Percentiles rank a stretch among this genome's conserved stretches.
These are phyloP conservation scores for Hormiphora californensis DNA, from an alignment of 37 sponge, comb jelly and placozoan genomes.

Conservation along the genomic window DNA sequence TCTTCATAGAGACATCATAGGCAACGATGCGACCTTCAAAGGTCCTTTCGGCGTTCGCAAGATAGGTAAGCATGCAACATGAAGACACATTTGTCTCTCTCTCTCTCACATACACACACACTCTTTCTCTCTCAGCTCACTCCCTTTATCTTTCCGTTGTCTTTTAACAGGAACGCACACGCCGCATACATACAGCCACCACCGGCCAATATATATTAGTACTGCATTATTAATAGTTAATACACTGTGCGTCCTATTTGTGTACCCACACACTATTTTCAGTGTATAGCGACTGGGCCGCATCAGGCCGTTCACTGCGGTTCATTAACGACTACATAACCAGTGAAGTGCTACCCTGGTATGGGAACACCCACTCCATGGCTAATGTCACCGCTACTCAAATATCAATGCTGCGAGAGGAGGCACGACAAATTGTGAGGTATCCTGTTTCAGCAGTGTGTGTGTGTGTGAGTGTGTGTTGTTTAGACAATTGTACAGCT, in stretches of 20 bases:
- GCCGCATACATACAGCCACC: too few species aligned
- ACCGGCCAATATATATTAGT: too few species aligned
- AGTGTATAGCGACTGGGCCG: conserved; percentile 84
- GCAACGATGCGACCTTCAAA: conserved; percentile 17
- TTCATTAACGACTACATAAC: conserved; percentile 77
- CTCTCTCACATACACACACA: background rate
- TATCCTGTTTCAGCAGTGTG: background rate
- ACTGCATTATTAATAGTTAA: too few species aligned
- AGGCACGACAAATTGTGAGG: conserved; percentile 66
- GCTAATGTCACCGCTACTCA: conserved; percentile 71
- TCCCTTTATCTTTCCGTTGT: too few species aligned
- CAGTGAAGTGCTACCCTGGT: conserved; percentile 66
- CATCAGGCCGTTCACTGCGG: conserved; percentile 73
- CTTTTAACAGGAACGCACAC: too few species aligned
- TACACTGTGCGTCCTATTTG: background rate
- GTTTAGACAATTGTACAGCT: background rate
- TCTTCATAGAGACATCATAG: background rate
- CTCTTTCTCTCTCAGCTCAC: background rate
- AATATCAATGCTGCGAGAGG: conserved; percentile 71
- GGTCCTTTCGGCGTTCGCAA: conserved; percentile 36
- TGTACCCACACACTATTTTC: background rate
- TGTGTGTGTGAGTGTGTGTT: background rate
- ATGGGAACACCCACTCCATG: conserved; percentile 87
- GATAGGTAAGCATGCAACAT: conserved; percentile 23
- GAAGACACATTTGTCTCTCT: background rate